Evolutionary conservation across 2,113 vertebrate genomes (phyloP), one percentile per base, ranked within the genome.

Genomic region (Periophthalmus modestus): DNA sequence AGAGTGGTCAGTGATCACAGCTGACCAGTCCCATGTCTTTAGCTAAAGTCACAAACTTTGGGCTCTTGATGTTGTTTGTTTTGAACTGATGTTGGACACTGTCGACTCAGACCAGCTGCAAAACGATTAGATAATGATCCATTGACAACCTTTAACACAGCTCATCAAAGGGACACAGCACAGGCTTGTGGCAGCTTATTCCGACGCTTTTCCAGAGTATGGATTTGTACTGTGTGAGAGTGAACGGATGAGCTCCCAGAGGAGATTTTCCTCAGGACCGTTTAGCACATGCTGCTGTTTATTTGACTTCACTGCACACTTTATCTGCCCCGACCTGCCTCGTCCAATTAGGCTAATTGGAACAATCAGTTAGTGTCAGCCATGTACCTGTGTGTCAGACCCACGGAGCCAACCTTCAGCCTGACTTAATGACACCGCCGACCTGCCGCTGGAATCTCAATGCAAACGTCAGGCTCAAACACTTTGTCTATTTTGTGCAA

Each of bases 291-390:
- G 72, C 34, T 66, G 68, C 72, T 82, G 75, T 85, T 85, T 80
- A 66, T 85, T 83, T 33, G 34, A 71, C 83, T 77, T 78, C 47
- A 80, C 84, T 82, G 71, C 73, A 68, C 77, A 79, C 68, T 68
- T 72, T 78, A 75, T 85, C 58, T 84, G 81, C 75, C 82, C 87
- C 85, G 82, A 87, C 76, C 81, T 88, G 82, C 83, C 81, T 74
- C 76, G 73, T 86, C 84, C 88, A 87, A 89, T 93, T 88, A 89
- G 75, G 72, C 79, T 92, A 92, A 94, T 90, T 93, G 89, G 87
- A 86, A 62, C 85, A 87, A 90, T 88, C 82, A 90, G 88, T 85
- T 84, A 73, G 79, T 50, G 74, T 87, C 87, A 88, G 80, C 88
- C 81, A 43, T 12, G 24, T 62, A 91, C 87, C 88, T 85, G 82